Base-by-base conservation (phyloP, 2,113 vertebrate species). In the Arothron firmamentum region DNA sequence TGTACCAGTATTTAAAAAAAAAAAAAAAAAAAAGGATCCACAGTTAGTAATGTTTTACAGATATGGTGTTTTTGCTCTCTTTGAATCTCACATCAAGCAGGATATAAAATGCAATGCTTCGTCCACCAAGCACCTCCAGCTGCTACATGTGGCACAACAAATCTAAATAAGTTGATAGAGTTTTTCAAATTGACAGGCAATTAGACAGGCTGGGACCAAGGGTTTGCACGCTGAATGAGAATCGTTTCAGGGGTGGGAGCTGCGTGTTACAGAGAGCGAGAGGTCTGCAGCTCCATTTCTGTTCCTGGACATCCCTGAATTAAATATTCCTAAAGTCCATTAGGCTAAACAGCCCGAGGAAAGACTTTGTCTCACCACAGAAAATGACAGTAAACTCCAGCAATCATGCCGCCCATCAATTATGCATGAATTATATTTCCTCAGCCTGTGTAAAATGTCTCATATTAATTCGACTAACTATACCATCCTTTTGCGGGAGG, bases 401-500 rank as follows among this genome's bases (percentile, higher is more conserved):
- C 89, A 91, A 92, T 90, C 89, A 89, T 82, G 82, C 77, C 55
- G 16, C 74, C 81, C 88, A 89, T 92, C 87, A 89, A 90, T 90
- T 91, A 89, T 91, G 88, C 72, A 91, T 88, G 86, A 87, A 80
- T 89, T 86, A 87, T 87, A 87, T 84, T 90, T 90, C 85, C 79
- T 81, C 81, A 52, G 82, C 78, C 77, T 67, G 82, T 77, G 84
- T 86, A 84, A 89, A 89, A 90, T 84, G 83, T 87, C 75, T 81
- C 81, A 82, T 82, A 84, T 83, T 89, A 87, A 90, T 88, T 86
- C 76, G 69, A 79, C 80, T 72, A 85, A 87, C 75, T 86, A 85
- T 78, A 88, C 79, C 79, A 73, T 74, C 58, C 74, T 83, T 87
- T 79, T 57, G 48, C 79, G 69, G 58, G 77, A 66, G 49, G n/a